Evolutionary conservation across 2,113 vertebrate species (phyloP).

Genomic region (Labrus mixtus): DNA sequence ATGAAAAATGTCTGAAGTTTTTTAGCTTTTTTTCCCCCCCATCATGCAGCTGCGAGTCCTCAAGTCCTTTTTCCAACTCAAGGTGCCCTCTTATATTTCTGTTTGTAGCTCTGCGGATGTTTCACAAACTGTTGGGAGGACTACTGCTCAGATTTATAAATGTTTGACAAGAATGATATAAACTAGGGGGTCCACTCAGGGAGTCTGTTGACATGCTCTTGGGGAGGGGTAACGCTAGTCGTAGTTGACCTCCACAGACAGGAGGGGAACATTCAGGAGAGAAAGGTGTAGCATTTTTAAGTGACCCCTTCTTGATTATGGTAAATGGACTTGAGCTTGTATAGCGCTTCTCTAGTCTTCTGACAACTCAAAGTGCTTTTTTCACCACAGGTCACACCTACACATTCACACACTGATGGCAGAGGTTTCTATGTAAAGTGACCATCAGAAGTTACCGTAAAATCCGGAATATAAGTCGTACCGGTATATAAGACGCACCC

Average conservation of each 20-base stretch:
- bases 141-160: slow-evolving; percentile 86
- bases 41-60: slow-evolving; percentile 81
- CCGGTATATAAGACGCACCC: too few relatives aligned
- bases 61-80: slow-evolving; percentile 63
- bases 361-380: too few relatives aligned
- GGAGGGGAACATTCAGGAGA: slow-evolving; percentile 44
- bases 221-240: slow-evolving; percentile 81
- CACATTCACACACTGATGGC: too few relatives aligned
- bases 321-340: too few relatives aligned
- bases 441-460: too few relatives aligned
- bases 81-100: slow-evolving; percentile 81
- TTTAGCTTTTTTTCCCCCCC: slow-evolving; percentile 44
- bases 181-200: slow-evolving; percentile 75
- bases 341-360: too few relatives aligned
- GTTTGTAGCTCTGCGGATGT: slow-evolving; percentile 87
- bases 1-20: slow-evolving; percentile 24
- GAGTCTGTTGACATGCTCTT: slow-evolving; percentile 85
- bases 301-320: slow-evolving; percentile 47
- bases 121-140: slow-evolving; percentile 85
- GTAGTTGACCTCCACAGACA: slow-evolving; percentile 39
- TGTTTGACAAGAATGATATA: slow-evolving; percentile 87
- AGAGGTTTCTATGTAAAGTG: too few relatives aligned
- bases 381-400: too few relatives aligned
- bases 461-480: too few relatives aligned
- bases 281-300: slow-evolving; percentile 43